Evolutionary conservation across 2,113 vertebrate species (phyloP), one percentile per base, ranked within the genome.

Genomic region (Anseranas semipalmata): DNA sequence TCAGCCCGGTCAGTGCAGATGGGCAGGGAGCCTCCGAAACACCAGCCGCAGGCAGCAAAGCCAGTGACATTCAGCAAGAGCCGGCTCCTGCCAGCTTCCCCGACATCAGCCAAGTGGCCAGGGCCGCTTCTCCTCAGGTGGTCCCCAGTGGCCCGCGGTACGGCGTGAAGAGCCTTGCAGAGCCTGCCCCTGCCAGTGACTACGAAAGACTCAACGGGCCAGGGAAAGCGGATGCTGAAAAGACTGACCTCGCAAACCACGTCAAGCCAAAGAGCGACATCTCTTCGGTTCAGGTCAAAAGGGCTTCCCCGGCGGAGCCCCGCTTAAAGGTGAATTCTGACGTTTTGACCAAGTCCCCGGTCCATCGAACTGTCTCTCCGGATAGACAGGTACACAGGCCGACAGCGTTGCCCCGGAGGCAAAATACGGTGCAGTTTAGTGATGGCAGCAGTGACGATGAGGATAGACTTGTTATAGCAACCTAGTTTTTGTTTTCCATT

Each of bases 391-490:
- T 84, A 48, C 97, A 41, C 48, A 94, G 97, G 95, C 70, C 97
- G 4, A 39, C 97, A 6, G 92, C 76, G 28, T 85, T 85, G n/a
- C 91, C 98, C 67, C 98, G 96, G 81, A 98, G 98, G 91, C 98
- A 97, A 91, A 98, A 89, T 65, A 92, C 87, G 2, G 97, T 98
- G 62, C 99, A 98, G 90, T 98, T 98, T 92, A 99, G 99, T 3
- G 99, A 99, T 37, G 98, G 97, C 82, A 99, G 99, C 88, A 99
- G 99, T 45, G 99, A 99, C 39, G 99, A 99, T 35, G 99, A 99
- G 97, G 99, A 99, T 98, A 98, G 99, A 97, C 98, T 99, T 20
- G 98, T 99, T 87, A 99, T 99, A 92, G 99, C 99, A 45, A 99
- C 99, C 97, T 99, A 98, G 98, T 71, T 94, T 74, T 85, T 95